Base-by-base conservation (phyloP, 2,113 vertebrate species). In the Amphiprion ocellaris region DNA sequence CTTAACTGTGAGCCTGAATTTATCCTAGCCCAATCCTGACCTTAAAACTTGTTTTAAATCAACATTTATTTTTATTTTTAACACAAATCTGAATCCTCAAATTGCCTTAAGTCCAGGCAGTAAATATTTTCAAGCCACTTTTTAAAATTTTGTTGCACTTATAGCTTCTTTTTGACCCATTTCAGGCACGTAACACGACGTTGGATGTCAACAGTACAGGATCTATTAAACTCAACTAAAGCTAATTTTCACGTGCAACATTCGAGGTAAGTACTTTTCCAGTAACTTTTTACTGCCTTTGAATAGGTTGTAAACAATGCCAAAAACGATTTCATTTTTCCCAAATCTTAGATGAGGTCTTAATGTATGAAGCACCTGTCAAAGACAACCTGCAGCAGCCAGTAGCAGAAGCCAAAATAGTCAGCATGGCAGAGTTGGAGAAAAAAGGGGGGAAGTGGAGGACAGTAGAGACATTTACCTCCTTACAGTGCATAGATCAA, bases 401-500 rank as follows among this genome's bases (percentile, higher is more conserved):
- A 91, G 90, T 87, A 92, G 93, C 88, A 78, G 47, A 61, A 10
- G 65, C 79, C 74, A 16, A 23, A 19, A 50, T 52, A 30, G 33
- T 82, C 80, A 70, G 46, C 81, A 79, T 84, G 90, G 72, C 81
- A 72, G 77, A 86, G 83, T 73, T 64, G 14, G 50, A 69, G 69
- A 73, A 50, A 26, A 44, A 70, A 74, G 81, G 68, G 86, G 66
- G 19, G 61, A 84, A 84, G 86, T 66, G 88, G 72, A 86, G 80
- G 79, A 78, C 82, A 88, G 89, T 66, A 86, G 88, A 92, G 91
- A 68, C 95, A 93, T 63, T 92, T 94, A 94, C 95, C 96, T 97
- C 96, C 94, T 86, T 93, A 97, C 96, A 94, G 96, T 99, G 98
- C 98, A 99, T 98, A 99, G 98, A 97, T 97, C 93, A 97, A 97